Evolutionary conservation across 2,888 invertebrate species (phyloP), one percentile per base, ranked within the genome.

Genomic region (Amphipyra tragopoginis): DNA sequence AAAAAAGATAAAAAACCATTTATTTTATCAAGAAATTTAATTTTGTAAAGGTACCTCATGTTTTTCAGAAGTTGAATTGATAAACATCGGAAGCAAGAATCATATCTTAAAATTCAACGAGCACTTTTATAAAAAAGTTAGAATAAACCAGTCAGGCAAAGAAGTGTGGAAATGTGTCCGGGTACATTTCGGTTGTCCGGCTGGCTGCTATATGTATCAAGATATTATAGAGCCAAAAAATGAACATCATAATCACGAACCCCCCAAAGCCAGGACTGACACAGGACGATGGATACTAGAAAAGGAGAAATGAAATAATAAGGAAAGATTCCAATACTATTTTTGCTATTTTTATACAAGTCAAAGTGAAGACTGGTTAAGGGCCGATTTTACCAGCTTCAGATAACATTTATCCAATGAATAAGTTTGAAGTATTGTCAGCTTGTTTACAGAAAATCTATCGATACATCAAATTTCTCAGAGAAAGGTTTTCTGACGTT

Each of bases 41-140:
- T 21, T 21, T 21, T 21, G 21, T 21, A n/a, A n/a, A n/a, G n/a
- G n/a, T n/a, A n/a, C n/a, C n/a, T n/a, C n/a, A n/a, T n/a, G n/a
- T n/a, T n/a, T n/a, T 69, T 1, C 43, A 70, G 69, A 60, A 48
- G 51, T 63, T 15, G 40, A 42, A 40, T 64, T 26, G n/a, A 79
- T 43, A 44, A 84, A 34, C 69, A 79, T 4, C 80, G 81, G 4
- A 83, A 66, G 42, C 84, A 85, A 53, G 68, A 86, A 54, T 45
- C 83, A 84, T 0, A 38, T 84, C 5, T 76, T 87, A 79, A 59
- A 82, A 2, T 73, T 80, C 33, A 68, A 79, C 11, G 65, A 77
- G 0, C 77, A 80, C 51, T 75, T 79, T 1, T 86, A 85, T 64
- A 85, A 86, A 38, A 73, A 76, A 7, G 2, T 52, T 5, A 42